Evolutionary conservation across 1,140 invertebrate genomes (phyloP), one percentile per base, ranked within the genome.

Genomic region (Drosophila suzukii): DNA sequence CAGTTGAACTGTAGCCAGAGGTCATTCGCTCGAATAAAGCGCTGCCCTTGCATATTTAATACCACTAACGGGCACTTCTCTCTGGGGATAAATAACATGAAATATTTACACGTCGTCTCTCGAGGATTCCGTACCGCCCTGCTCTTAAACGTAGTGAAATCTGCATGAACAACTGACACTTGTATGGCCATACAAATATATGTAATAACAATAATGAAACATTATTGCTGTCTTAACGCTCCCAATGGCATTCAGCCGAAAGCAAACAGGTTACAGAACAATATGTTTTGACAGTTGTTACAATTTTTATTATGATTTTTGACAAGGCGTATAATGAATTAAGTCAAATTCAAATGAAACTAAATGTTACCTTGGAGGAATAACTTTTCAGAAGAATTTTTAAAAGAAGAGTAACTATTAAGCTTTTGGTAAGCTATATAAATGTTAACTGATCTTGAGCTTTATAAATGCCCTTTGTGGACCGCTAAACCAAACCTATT

Each of bases 21-120:
- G 74, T 70, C 74, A 81, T 61, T 78, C 57, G 75, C 39, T 55
- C 51, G 75, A 58, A 58, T 63, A 83, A 86, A 86, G 67, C 84
- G 84, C 83, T 79, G 72, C 57, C 46, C 43, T 80, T 89, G 83
- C 83, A 89, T 83, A 83, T 89, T 83, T 73, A 88, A 88, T 89
- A 68, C 63, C 80, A 76, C 71, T 67, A 65, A 72, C 68, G 51
- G 65, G 65, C 77, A 17, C 30, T 44, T 62, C 17, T 43, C 73
- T 60, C 81, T 32, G 51, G 78, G 83, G 79, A 75, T 75, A 79
- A 79, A 86, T 88, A 88, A 78, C 72, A 63, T 88, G 75, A 88
- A 82, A 86, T 82, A 88, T 82, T 82, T 75, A 82, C 71, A 67
- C 50, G 46, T 39, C 17, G 17, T n/a, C 44, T 38, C 24, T 12